phyloP scores from a whole-genome alignment of 2,888 invertebrate species.

The Asteroscopus sphinx region DNA sequence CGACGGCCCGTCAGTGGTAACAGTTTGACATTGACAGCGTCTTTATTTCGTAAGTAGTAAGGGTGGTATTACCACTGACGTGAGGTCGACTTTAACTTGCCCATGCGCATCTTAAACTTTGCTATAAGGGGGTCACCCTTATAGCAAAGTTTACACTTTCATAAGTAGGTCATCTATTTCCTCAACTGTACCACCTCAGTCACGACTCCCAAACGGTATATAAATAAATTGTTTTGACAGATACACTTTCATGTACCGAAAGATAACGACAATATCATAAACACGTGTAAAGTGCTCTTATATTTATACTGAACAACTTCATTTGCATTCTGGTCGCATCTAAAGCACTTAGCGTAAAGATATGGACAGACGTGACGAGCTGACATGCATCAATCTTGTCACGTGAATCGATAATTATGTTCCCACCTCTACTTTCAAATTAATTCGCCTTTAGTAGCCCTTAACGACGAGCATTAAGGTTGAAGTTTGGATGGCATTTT shows the following conservation, averaged over 20 bases:
- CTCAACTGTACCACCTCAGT: slow-evolving; percentile 26
- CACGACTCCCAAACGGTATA: slow-evolving; percentile 24
- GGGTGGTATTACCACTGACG: too few species aligned
- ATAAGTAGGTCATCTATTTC: slow-evolving; percentile 37
- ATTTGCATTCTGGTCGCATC: slow-evolving; percentile 77
- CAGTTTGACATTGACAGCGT: too few species aligned
- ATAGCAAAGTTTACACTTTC: slow-evolving; percentile 6
- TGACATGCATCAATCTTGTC: slow-evolving; percentile 80
- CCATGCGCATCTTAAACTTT: too few species aligned
- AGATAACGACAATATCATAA: slow-evolving; percentile 65
- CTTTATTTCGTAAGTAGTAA: too few species aligned
- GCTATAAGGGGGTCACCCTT: background rate
- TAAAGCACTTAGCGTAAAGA: slow-evolving; percentile 78
- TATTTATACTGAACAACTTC: slow-evolving; percentile 62
- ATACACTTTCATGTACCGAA: slow-evolving; percentile 53
- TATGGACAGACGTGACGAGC: slow-evolving; percentile 69
- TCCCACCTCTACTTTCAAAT: slow-evolving; percentile 25
- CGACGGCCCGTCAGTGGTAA: too few species aligned
- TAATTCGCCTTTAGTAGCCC: slow-evolving; percentile 2
- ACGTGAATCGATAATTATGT: slow-evolving; percentile 65
- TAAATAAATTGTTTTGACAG: slow-evolving; percentile 52
- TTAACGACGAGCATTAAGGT: slow-evolving; percentile 23
- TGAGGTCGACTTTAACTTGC: too few species aligned
- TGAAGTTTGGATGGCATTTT: slow-evolving; percentile 6
- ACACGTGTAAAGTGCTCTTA: slow-evolving; percentile 65